Evolutionary conservation across 2,797 vertebrate genomes (phyloP).

Genomic region (Leptodactylus fallax): DNA sequence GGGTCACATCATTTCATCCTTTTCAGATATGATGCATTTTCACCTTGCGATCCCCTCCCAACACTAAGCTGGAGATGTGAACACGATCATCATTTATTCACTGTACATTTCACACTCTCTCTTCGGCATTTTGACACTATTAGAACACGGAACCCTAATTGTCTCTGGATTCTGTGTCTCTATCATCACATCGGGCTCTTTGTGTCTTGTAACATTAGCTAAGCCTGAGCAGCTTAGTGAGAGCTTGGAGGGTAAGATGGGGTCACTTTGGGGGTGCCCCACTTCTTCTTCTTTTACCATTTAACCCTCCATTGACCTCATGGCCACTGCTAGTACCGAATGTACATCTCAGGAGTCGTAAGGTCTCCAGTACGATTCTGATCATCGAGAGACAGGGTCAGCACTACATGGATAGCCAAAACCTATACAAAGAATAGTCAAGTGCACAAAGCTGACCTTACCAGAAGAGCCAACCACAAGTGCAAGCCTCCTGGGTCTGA

Average conservation of each 20-base stretch:
- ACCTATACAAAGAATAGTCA: not conserved
- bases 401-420: not conserved
- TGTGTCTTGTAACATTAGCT: slow-evolving; percentile 56
- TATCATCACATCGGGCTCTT: slow-evolving; percentile 1
- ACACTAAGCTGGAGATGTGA: slow-evolving; percentile 63
- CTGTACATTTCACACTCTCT: slow-evolving; percentile 46
- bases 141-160: slow-evolving; percentile 30
- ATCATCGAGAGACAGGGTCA: not conserved
- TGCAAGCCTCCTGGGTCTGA: not conserved
- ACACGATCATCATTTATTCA: slow-evolving; percentile 49
- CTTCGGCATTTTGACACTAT: slow-evolving; percentile 40
- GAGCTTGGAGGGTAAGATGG: slow-evolving; percentile 5
- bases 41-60: slow-evolving; percentile 46
- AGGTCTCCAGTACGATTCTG: not conserved
- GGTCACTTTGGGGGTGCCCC: not conserved
- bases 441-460: no score
- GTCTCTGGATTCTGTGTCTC: not conserved
- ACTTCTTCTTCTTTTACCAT: not conserved
- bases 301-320: not conserved
- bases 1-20: slow-evolving; percentile 65
- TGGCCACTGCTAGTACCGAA: not conserved
- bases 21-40: slow-evolving; percentile 73
- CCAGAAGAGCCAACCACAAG: not conserved
- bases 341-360: not conserved
- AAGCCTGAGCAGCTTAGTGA: slow-evolving; percentile 17